Evolutionary conservation across 2,888 invertebrate species (phyloP), one percentile per base, ranked within the genome.

Genomic region (Venustoraphidia nigricollis): DNA sequence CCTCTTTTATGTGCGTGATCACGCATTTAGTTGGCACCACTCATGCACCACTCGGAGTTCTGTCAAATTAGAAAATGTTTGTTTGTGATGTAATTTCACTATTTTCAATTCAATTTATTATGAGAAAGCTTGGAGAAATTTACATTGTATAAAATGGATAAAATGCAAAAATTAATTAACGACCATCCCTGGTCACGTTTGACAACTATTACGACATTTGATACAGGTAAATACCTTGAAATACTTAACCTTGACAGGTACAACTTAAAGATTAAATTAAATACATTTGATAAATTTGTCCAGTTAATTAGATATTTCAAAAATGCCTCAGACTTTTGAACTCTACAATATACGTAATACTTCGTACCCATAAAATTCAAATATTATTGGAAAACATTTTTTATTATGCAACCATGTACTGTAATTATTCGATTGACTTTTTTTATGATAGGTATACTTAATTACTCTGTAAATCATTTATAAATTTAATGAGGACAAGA

Each of bases 181-280:
- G 47, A 43, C 34, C 47, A 47, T 47, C 47, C 47, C 17, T 47
- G 47, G 47, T 47, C 47, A 13, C 37, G 37, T 9, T 37, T 68
- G 14, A 56, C 58, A 37, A 67, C 66, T 2, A 58, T 66, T 45
- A 60, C 61, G 34, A 59, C 61, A 44, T 66, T 66, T 53, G 67
- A 67, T 47, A 59, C 55, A 51, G 61, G 66, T 66, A 51, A 51
- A 51, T 36, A 34, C 14, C 34, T 43, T 27, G 13, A 37, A 45
- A 4, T 36, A 51, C 48, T 48, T 46, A 39, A 44, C 43, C 35
- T 6, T 42, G 35, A 45, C 38, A 14, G n/a, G 36, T 13, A 9
- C 17, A 48, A 11, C 17, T 3, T 42, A 37, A 11, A 44, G 10
- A 39, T 44, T 34, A 36, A 41, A 4, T 17, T 17, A 17, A 17